Percentiles rank a stretch among this genome's conserved stretches.
phyloP scores from a whole-genome alignment of 2,888 invertebrate species.

The Flabesymbios commensalis region DNA sequence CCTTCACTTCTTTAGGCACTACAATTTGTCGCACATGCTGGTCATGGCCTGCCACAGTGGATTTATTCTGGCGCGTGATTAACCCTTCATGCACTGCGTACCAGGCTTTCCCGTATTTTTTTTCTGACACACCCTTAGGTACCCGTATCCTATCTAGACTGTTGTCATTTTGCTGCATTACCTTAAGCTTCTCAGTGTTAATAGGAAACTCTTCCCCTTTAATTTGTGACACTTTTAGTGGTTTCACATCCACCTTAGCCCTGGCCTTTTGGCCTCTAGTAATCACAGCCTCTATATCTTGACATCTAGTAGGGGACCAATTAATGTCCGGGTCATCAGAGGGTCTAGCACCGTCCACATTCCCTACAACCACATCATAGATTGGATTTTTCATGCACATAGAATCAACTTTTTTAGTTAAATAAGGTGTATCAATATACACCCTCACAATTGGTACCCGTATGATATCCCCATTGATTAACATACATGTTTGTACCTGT shows the following conservation, averaged over 20 bases:
- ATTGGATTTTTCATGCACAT: constrained; percentile 12
- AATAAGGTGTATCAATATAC: constrained; percentile 22
- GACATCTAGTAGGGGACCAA: too few relatives aligned
- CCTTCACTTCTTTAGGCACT: constrained; percentile 20
- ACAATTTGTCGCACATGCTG: constrained; percentile 16
- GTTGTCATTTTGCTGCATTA: not conserved
- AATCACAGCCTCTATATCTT: not conserved
- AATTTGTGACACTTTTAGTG: not conserved
- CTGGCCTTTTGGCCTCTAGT: not conserved
- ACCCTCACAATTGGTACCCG: constrained; percentile 17
- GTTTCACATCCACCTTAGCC: not conserved
- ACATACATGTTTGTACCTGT: constrained; percentile 8
- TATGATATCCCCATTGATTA: constrained; percentile 19
- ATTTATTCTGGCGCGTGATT: not conserved
- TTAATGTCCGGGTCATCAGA: constrained; percentile 13
- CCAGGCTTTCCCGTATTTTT: not conserved
- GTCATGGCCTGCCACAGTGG: constrained; percentile 8
- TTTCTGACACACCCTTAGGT: not conserved
- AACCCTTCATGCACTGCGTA: not conserved
- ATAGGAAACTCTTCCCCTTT: not conserved
- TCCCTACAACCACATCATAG: constrained; percentile 13
- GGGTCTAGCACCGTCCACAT: constrained; percentile 5
- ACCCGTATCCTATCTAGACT: not conserved
- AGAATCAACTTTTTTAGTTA: constrained; percentile 13
- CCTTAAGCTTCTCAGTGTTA: not conserved